Base-by-base conservation (phyloP, 2,888 invertebrate species). In the Spialia ferax region DNA sequence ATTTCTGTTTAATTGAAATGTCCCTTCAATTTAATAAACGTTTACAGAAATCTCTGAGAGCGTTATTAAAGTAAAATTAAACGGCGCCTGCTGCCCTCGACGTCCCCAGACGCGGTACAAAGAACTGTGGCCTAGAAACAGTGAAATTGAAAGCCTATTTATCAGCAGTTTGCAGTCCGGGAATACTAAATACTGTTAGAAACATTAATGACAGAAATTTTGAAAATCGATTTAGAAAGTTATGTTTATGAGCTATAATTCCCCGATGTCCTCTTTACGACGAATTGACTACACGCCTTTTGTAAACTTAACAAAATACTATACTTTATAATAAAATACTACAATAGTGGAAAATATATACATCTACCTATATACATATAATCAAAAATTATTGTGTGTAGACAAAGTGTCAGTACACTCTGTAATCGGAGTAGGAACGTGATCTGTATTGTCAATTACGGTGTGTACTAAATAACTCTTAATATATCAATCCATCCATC, bases 101-200 rank as follows among this genome's bases (percentile, higher is more conserved):
- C 45, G 48, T 48, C 20, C 29, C 45, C 45, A 60, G 50, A 32
- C 50, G 23, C 20, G 11, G 20, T 55, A 29, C 52, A 35, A 38
- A 26, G 63, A 42, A 42, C 26, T 18, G n/a, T 32, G 57, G 57
- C 48, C 15, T 38, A n/a, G 32, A 35, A 48, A 48, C 57, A 50
- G 64, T 64, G 48, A 35, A 57, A 57, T 57, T 56, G 35, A 57
- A 64, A 56, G 32, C 64, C 1, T 50, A 50, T 57, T 48, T 50
- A 48, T 48, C 20, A 48, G 48, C 11, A 48, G 4, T 48, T 48
- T 15, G 18, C 7, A 48, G 20, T 15, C 8, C 35, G 11, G 23
- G 22, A 57, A 35, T 57, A 22, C 57, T 23, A 55, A 15, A 64
- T 35, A 54, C 15, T 29, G 26, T 29, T 8, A 22, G 26, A 29